Evolutionary conservation across 2,797 vertebrate genomes (phyloP).

Genomic region (Tapera naevia): DNA sequence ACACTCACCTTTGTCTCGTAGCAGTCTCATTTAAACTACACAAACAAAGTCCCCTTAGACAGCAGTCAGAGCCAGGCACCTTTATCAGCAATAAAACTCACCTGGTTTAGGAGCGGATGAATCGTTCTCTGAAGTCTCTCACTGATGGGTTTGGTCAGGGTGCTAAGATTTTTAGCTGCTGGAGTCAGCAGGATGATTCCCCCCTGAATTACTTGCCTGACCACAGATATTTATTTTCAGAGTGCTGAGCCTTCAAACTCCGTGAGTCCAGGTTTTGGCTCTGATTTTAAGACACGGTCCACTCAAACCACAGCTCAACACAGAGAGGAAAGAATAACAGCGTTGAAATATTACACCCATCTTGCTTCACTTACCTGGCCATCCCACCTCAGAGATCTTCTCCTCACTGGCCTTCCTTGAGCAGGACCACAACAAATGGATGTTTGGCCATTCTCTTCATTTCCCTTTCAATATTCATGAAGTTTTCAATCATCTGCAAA

Average conservation of each 20-base stretch:
- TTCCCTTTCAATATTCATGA: not conserved
- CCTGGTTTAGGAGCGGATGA: not conserved
- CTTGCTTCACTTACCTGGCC: not conserved
- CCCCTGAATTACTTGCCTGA: not conserved
- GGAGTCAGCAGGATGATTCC: not conserved
- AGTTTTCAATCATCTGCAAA: slow-evolving; percentile 9
- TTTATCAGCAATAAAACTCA: not conserved
- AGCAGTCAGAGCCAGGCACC: not conserved
- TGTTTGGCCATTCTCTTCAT: not conserved
- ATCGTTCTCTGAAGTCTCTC: not conserved
- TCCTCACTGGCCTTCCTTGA: not conserved
- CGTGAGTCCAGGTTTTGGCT: not conserved
- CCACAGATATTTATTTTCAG: not conserved
- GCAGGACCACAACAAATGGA: not conserved
- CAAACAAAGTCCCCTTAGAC: not conserved
- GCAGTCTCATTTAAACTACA: accelerated
- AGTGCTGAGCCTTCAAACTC: not conserved
- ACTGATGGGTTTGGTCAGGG: not conserved
- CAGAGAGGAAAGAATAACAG: not conserved
- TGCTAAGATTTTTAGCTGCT: not conserved
- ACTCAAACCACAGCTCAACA: not conserved
- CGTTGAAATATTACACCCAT: not conserved
- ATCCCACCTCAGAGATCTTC: not conserved
- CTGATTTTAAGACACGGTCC: not conserved
- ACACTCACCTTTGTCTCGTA: not conserved